Evolutionary conservation across 2,797 vertebrate species (phyloP).

Genomic region (Tiaroga cobitis): DNA sequence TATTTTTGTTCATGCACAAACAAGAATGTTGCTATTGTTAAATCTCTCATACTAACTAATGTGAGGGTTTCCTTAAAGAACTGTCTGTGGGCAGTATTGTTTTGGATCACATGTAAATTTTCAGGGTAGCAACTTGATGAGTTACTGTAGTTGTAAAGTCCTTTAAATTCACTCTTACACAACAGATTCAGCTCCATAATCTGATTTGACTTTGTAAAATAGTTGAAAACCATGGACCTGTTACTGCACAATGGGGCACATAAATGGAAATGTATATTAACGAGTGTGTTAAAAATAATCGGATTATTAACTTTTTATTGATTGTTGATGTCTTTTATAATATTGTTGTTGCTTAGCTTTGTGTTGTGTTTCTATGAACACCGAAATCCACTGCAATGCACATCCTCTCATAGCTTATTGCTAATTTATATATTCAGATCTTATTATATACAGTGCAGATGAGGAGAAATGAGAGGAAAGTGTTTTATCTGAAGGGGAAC

Average conservation of each 20-base stretch:
- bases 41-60: constrained; percentile 15
- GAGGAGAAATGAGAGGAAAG: neutral
- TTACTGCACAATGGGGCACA: no score
- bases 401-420: neutral
- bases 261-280: no score
- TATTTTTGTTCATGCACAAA: constrained; percentile 21
- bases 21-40: neutral
- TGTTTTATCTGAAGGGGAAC: neutral
- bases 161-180: constrained; percentile 7
- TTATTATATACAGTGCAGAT: neutral
- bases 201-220: neutral
- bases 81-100: neutral
- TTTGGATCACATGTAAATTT: neutral
- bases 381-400: neutral
- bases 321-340: neutral
- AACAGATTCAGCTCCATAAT: neutral
- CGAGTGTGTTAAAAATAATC: neutral
- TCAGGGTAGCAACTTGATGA: neutral
- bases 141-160: neutral
- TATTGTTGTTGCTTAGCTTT: neutral
- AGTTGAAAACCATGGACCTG: no score
- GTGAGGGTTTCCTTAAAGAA: constrained; percentile 5
- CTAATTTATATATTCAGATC: neutral
- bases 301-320: neutral
- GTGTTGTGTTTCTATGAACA: neutral